Evolutionary conservation across 2,113 vertebrate species (phyloP).

Genomic region (Turdus rufiventris): DNA sequence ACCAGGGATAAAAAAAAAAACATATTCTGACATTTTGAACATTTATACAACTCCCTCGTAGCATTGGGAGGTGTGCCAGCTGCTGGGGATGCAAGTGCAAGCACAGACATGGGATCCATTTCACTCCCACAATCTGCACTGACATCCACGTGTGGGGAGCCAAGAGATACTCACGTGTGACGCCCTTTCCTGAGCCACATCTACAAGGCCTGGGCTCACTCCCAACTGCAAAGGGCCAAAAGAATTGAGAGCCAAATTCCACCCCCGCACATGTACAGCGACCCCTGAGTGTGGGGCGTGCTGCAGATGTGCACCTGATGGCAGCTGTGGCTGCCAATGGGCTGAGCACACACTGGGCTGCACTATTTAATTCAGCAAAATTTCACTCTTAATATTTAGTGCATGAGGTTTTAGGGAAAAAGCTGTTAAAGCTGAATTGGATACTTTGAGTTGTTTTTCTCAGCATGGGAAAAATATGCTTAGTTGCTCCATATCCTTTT

Average conservation of each 20-base stretch:
- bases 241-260: conserved; percentile 15
- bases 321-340: background rate
- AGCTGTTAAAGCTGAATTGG: conserved; percentile 20
- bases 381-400: background rate
- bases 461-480: background rate
- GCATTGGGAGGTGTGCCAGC: background rate
- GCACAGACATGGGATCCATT: background rate
- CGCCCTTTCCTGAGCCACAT: conserved; percentile 17
- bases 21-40: background rate
- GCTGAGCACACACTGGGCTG: background rate
- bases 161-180: conserved; percentile 4
- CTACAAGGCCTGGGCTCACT: background rate
- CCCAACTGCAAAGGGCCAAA: background rate
- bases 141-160: background rate
- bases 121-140: background rate
- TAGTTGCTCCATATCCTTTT: background rate
- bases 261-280: background rate
- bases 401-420: conserved; percentile 10
- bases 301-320: background rate
- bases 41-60: background rate
- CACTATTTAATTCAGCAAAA: conserved; percentile 16
- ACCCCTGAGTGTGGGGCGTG: background rate
- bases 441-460: background rate
- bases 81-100: background rate
- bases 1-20: fast-evolving